These are phyloP conservation scores for Tapirus indicus DNA, from an alignment of 2,797 vertebrate genomes.

Conservation along the genomic window DNA sequence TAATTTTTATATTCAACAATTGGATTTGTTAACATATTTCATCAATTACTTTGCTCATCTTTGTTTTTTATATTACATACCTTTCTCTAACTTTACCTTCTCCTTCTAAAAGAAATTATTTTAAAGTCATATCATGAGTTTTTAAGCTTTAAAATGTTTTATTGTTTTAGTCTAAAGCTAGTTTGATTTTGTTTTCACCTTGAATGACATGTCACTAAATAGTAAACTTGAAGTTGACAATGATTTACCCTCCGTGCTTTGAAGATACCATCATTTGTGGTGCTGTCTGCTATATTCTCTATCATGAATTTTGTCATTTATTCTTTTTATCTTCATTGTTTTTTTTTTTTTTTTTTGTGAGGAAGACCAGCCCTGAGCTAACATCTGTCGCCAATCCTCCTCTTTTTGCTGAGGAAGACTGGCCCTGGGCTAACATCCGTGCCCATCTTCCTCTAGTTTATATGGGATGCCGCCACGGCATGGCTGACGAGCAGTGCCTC, in stretches of 20 bases:
- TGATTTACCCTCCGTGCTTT: neutral
- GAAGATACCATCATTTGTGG: neutral
- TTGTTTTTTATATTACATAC: neutral
- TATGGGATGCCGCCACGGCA: no score
- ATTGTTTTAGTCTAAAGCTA: neutral
- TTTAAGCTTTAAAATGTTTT: neutral
- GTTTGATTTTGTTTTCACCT: neutral
- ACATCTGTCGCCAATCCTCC: no score
- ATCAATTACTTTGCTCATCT: neutral
- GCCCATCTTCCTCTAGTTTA: no score
- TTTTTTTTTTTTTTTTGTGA: no score
- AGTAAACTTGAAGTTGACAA: neutral
- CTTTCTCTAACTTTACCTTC: neutral
- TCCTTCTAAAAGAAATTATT: neutral
- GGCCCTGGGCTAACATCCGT: no score
- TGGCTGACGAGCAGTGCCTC: no score
- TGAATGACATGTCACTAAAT: neutral
- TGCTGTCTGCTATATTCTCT: neutral
- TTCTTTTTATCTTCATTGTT: neutral
- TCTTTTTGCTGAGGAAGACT: no score
- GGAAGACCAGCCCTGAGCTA: no score
- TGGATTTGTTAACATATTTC: neutral
- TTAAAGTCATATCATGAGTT: neutral
- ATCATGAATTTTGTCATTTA: neutral
- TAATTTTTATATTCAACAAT: neutral